phyloP scores from a whole-genome alignment of 92 coral and sea anemone genomes.

The Meandrina meandrites region DNA sequence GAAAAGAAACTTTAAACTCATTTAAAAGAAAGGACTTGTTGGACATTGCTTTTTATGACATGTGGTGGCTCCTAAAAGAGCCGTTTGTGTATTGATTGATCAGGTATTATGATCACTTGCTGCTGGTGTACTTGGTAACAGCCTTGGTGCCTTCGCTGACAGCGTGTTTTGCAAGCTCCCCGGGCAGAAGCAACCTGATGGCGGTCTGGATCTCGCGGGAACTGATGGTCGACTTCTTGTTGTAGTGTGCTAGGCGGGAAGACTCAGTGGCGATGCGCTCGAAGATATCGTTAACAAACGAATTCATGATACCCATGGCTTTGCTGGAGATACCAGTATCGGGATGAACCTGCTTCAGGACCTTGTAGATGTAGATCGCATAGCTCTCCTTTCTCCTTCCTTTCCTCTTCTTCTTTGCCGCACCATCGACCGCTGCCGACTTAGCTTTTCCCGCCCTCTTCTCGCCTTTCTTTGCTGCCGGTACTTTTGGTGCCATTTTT shows the following conservation, averaged over 20 bases:
- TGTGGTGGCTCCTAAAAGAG: no score
- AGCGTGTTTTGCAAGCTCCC: conserved; percentile 83
- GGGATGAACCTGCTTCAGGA: conserved; percentile 71
- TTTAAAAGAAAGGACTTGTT: no score
- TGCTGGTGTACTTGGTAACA: conserved; percentile 89
- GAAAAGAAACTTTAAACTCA: no score
- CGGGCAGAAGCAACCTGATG: conserved; percentile 70
- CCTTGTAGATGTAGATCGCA: conserved; percentile 88
- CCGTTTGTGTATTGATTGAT: no score
- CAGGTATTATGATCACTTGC: no score
- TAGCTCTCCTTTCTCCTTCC: conserved; percentile 58
- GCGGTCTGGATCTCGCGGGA: conserved; percentile 90
- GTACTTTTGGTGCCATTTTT: no score
- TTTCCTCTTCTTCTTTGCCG: conserved; percentile 32
- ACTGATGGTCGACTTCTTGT: conserved; percentile 85
- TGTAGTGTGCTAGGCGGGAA: conserved; percentile 88
- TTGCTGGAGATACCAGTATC: conserved; percentile 81
- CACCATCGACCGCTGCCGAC: no score
- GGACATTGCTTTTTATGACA: no score
- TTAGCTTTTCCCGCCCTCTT: no score
- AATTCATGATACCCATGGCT: conserved; percentile 81
- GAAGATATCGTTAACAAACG: conserved; percentile 71
- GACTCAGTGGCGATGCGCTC: conserved; percentile 79
- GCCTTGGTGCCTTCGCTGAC: conserved; percentile 82
- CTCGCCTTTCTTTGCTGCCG: no score